These are phyloP conservation scores for Orthonyx spaldingii DNA, from an alignment of 2,113 vertebrate genomes.

Conservation along the genomic window DNA sequence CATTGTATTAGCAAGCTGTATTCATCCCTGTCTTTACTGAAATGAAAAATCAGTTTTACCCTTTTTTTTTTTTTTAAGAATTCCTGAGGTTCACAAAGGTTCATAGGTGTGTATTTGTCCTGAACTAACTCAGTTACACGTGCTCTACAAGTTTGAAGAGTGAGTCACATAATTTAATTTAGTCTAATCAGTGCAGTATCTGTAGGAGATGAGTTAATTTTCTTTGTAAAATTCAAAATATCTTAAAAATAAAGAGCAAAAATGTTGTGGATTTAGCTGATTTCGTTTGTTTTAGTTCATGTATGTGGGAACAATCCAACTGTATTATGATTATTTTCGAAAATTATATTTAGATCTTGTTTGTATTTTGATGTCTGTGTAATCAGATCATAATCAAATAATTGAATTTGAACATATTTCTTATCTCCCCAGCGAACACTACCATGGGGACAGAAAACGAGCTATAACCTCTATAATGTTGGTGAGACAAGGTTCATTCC, in stretches of 20 bases:
- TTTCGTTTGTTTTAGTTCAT: not conserved
- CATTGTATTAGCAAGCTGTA: not conserved
- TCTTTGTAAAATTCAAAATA: not conserved
- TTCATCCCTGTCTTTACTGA: not conserved
- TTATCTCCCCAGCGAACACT: not conserved
- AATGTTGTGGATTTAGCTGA: not conserved
- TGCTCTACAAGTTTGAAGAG: not conserved
- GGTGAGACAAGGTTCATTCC: not conserved
- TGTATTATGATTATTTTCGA: not conserved
- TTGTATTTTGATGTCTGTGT: not conserved
- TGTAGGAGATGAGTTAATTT: not conserved
- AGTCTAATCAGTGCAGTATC: not conserved
- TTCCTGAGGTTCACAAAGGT: not conserved
- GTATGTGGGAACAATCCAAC: not conserved
- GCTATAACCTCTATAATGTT: not conserved
- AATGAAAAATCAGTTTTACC: not conserved
- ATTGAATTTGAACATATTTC: not conserved
- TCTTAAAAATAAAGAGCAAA: not conserved
- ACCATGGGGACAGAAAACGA: not conserved
- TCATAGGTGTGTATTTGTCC: not conserved
- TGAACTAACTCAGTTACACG: not conserved
- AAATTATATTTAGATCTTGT: not conserved
- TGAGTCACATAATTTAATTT: not conserved
- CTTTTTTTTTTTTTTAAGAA: not conserved
- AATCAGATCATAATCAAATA: slow-evolving; percentile 48